These are phyloP conservation scores for Clarias batrachus DNA, from an alignment of 2,113 vertebrate species.

Conservation along the genomic window DNA sequence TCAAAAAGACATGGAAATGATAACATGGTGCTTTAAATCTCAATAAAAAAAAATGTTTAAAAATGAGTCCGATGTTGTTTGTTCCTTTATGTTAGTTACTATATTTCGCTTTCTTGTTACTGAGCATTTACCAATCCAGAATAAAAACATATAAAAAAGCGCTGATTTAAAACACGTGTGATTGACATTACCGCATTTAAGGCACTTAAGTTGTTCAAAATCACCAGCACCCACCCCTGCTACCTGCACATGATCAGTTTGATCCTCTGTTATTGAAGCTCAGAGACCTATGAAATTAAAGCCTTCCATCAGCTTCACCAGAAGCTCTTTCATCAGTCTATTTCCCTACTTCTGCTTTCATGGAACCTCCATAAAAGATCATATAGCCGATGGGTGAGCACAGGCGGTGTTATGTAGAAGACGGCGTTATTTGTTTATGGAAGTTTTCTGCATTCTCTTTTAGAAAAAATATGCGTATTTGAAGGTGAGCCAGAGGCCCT, in stretches of 20 bases:
- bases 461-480: conserved; percentile 37
- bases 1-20: conserved; percentile 38
- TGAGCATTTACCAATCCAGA: neutral
- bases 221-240: neutral
- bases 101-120: neutral
- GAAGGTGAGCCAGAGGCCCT: conserved; percentile 56
- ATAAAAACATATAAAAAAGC: neutral
- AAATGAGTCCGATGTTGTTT: conserved; percentile 12
- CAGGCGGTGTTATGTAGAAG: neutral
- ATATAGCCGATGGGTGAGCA: neutral
- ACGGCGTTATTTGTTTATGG: conserved; percentile 39
- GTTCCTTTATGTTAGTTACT: neutral
- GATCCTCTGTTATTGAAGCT: conserved; percentile 35
- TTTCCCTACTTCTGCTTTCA: conserved; percentile 31
- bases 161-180: neutral
- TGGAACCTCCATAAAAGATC: neutral
- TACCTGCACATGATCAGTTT: conserved; percentile 1
- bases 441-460: conserved; percentile 31
- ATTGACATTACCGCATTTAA: neutral
- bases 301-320: neutral
- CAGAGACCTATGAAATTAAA: conserved; percentile 31
- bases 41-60: conserved; percentile 51
- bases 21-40: conserved; percentile 25
- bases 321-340: conserved; percentile 18
- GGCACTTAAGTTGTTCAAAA: neutral